Percentiles rank a stretch among this genome's conserved stretches.
Conservation (phyloP, 2,888 invertebrate species). For the Dryobotodes eremita region DNA sequence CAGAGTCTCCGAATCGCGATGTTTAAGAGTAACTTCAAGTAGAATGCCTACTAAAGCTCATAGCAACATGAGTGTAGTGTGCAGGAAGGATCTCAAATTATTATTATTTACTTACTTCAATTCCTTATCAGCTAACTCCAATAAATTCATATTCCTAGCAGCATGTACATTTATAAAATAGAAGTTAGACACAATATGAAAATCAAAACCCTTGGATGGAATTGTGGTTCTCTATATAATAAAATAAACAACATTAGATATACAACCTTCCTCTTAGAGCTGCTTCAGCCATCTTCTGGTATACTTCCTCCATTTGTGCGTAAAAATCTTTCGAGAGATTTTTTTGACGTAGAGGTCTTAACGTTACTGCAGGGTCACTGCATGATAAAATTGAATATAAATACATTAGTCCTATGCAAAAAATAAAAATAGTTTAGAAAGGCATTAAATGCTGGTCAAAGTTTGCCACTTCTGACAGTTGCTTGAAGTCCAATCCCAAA, state of each 20-base stretch:
- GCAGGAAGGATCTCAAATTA: not conserved
- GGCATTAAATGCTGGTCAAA: not conserved
- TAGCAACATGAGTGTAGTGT: not conserved
- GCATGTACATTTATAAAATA: conserved; percentile 76
- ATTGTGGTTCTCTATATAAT: not conserved
- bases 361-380: conserved; percentile 84
- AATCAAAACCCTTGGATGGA: not conserved
- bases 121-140: conserved; percentile 79
- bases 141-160: conserved; percentile 83
- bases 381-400: not conserved
- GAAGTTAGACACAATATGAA: not conserved
- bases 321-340: conserved; percentile 91
- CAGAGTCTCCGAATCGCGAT: not conserved
- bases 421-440: not conserved
- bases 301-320: conserved; percentile 89
- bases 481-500: no score
- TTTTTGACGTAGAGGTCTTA: conserved; percentile 92
- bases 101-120: conserved; percentile 77
- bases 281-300: conserved; percentile 91
- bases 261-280: conserved; percentile 89
- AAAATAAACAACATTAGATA: not conserved
- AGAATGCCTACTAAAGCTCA: not conserved
- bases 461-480: not conserved
- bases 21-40: not conserved
- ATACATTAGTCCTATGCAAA: not conserved